Conservation (phyloP, 2,113 vertebrate genomes). For the Poecilia latipinna region DNA sequence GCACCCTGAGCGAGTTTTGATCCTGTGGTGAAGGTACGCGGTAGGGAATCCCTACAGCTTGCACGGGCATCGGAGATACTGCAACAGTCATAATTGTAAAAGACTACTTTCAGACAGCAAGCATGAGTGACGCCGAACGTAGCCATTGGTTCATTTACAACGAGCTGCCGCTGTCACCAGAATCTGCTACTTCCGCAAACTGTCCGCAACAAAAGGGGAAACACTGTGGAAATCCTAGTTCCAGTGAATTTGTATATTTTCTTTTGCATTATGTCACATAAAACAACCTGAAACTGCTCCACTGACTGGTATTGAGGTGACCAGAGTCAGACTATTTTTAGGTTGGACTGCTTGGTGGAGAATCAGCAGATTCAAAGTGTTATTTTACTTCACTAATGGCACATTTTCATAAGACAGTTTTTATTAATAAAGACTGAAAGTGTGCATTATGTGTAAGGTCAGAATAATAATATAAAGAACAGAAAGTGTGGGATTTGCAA, state of each 20-base stretch:
- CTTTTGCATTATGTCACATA: background rate
- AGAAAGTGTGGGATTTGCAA: background rate
- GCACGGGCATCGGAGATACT: slow-evolving; percentile 71
- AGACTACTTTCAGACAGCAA: background rate
- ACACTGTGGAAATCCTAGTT: background rate
- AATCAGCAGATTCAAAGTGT: background rate
- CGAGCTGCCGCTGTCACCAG: background rate
- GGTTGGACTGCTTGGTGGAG: background rate
- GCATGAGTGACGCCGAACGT: background rate
- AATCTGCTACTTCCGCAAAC: background rate
- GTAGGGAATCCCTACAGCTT: slow-evolving; percentile 69
- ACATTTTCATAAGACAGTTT: too few species aligned
- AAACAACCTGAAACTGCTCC: background rate
- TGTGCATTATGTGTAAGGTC: background rate
- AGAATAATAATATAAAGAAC: background rate
- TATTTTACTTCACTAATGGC: background rate
- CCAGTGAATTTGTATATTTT: background rate
- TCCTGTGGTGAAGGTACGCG: slow-evolving; percentile 71
- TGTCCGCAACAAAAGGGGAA: background rate
- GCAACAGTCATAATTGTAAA: background rate
- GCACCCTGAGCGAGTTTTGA: slow-evolving; percentile 79
- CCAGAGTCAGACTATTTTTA: background rate
- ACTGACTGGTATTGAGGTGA: background rate
- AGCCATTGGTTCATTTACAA: background rate
- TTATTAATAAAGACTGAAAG: too few species aligned